These are phyloP conservation scores for Parapsyche elsis DNA, from an alignment of 1,140 invertebrate genomes.

Conservation along the genomic window DNA sequence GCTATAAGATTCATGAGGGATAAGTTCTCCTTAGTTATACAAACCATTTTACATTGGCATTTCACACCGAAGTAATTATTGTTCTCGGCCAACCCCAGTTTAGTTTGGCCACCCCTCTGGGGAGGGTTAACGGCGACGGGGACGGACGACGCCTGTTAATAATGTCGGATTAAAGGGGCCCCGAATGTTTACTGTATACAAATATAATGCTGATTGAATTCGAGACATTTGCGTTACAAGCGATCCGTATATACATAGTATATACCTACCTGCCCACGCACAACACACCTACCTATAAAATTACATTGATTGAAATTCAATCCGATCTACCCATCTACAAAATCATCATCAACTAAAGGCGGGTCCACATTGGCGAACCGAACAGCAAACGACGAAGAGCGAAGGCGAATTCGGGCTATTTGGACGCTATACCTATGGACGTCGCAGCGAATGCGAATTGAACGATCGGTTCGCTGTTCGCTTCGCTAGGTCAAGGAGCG, in stretches of 20 bases:
- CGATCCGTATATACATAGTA: not conserved
- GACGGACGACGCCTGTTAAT: constrained; percentile 24
- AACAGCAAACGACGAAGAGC: no score
- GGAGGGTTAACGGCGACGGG: not conserved
- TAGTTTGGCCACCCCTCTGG: constrained; percentile 27
- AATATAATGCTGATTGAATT: constrained; percentile 55
- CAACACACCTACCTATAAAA: no score
- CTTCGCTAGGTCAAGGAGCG: no score
- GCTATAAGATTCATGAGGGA: constrained; percentile 55
- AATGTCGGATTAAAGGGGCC: constrained; percentile 35
- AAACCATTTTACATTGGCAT: constrained; percentile 55
- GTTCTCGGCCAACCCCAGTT: constrained; percentile 44
- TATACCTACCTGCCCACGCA: no score
- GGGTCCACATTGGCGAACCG: no score
- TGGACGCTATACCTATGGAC: no score
- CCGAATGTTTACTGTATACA: constrained; percentile 52
- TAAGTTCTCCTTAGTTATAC: constrained; percentile 52
- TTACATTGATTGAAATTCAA: no score
- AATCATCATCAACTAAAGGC: no score
- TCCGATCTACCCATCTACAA: no score
- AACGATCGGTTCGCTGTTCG: no score
- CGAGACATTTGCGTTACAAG: constrained; percentile 41
- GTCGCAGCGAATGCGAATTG: no score
- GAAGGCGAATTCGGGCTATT: no score
- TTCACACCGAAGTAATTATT: constrained; percentile 55